These are phyloP conservation scores for Drosophila stalkeri DNA, from an alignment of 2,888 invertebrate genomes.

Conservation along the genomic window DNA sequence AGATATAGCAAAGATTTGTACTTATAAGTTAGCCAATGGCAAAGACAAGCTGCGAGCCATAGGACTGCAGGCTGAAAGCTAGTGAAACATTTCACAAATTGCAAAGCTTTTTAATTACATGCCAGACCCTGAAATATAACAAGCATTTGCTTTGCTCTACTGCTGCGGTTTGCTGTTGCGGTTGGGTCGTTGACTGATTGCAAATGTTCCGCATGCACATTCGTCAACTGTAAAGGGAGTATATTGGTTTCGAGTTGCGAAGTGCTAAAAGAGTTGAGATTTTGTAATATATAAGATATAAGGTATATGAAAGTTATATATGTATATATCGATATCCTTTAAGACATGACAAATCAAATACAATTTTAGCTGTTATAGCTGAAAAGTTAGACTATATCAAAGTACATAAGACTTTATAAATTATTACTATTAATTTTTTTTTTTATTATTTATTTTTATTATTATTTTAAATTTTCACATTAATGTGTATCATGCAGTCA, in stretches of 20 bases:
- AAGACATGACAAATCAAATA: too few relatives aligned
- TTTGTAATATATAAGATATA: background rate
- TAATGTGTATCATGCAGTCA: too few relatives aligned
- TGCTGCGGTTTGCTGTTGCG: constrained; percentile 23
- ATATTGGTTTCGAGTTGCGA: background rate
- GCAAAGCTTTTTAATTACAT: constrained; percentile 51
- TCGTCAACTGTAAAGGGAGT: background rate
- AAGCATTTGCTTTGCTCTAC: constrained; percentile 15
- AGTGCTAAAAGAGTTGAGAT: background rate
- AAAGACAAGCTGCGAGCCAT: background rate
- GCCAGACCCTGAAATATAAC: constrained; percentile 16
- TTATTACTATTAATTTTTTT: too few relatives aligned
- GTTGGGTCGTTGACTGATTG: constrained; percentile 20
- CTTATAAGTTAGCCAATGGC: background rate
- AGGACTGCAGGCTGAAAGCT: background rate
- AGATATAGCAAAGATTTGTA: background rate
- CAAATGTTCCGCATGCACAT: constrained; percentile 2
- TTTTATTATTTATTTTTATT: too few relatives aligned
- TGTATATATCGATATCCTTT: too few relatives aligned
- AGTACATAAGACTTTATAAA: too few relatives aligned
- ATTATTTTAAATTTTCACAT: too few relatives aligned
- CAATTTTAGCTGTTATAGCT: too few relatives aligned
- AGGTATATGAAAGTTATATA: background rate
- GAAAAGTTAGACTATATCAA: too few relatives aligned
- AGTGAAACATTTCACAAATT: constrained; percentile 8